Base-by-base conservation (phyloP, 2,113 vertebrate genomes). In the Anas platyrhynchos region DNA sequence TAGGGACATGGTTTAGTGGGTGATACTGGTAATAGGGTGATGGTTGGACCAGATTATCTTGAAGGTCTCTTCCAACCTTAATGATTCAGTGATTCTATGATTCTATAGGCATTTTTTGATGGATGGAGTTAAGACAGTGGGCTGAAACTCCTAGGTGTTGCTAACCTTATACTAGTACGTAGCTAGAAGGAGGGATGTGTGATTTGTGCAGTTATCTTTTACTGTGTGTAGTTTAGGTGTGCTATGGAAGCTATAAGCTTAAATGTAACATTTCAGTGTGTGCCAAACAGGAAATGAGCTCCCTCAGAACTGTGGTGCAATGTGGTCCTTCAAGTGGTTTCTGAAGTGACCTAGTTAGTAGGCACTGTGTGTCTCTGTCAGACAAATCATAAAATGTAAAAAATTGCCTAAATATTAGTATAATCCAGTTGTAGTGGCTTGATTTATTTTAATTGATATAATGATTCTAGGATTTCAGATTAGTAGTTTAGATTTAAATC, bases 401-500 rank as follows among this genome's bases (percentile, higher is more conserved):
- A 83, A n/a, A 36, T 88, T 87, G 16, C 59, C 2, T 5, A 74
- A 91, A 85, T 86, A 65, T 83, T 92, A 84, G 84, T 83, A 79
- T 55, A 78, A 5, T 75, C 34, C 48, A 81, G 17, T 21, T 61
- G 46, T 72, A 65, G 54, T 38, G 25, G 25, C 65, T 90, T 89
- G 21, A 58, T 95, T 80, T 85, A 61, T 79, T 86, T 93, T 83
- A 84, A 52, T 74, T 88, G 25, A 34, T 79, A 22, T 6, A 36
- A 48, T 52, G 74, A 46, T 92, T 94, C 50, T 58, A 61, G 32
- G 46, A 55, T 81, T 91, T 95, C 91, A 85, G 83, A 75, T 95
- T 72, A 93, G 38, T 32, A 55, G 27, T 87, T 92, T 69, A 83
- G 61, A 66, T 91, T 92, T 68, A 95, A 91, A 83, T 63, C 29